phyloP scores from a whole-genome alignment of 1,140 invertebrate species.

The Rhizoglyphus robini region DNA sequence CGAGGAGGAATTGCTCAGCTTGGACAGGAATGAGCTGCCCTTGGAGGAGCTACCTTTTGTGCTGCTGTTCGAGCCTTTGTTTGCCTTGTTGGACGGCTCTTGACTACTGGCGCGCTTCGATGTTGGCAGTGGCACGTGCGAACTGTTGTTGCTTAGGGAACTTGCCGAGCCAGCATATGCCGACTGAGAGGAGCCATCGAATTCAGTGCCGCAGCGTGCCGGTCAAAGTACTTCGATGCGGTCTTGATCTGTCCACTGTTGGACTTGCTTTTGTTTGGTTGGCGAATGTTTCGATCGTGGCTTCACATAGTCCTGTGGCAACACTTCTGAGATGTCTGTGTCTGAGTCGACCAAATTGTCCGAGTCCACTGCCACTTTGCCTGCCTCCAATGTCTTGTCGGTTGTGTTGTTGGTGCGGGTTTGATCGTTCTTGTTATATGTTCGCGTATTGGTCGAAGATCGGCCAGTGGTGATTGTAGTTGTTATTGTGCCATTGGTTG shows the following conservation, averaged over 20 bases:
- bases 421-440: constrained; percentile 9
- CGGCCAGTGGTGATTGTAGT: neutral
- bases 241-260: neutral
- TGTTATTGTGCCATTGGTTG: neutral
- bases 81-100: neutral
- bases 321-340: constrained; percentile 6
- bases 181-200: neutral
- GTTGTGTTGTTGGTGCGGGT: too few species aligned
- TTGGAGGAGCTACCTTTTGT: neutral
- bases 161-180: neutral
- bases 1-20: neutral
- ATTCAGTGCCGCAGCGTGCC: neutral
- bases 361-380: neutral
- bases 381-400: constrained; percentile 4
- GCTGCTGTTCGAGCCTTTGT: neutral
- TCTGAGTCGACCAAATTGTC: neutral
- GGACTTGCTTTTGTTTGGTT: neutral
- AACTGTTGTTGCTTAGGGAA: neutral
- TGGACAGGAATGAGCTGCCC: neutral
- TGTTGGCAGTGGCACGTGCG: neutral
- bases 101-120: neutral
- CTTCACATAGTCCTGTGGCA: neutral
- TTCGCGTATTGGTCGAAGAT: neutral
- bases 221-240: constrained; percentile 8
- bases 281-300: neutral